Conservation (phyloP, 2,797 vertebrate genomes). For the Premnoplex brunnescens region DNA sequence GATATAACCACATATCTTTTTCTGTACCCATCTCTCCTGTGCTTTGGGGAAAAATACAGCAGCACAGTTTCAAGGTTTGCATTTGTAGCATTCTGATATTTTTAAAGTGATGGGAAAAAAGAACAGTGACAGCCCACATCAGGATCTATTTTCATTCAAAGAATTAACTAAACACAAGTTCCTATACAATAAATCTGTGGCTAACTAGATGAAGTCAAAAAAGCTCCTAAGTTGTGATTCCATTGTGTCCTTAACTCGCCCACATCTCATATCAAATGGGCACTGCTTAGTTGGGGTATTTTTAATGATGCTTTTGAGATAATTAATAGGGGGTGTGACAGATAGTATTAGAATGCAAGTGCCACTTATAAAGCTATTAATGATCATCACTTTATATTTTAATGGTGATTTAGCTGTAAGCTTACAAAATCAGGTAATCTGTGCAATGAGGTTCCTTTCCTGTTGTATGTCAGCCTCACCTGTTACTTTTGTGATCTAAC, state of each 20-base stretch:
- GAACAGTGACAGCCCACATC: fast-evolving
- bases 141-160: not conserved
- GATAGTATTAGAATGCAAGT: not conserved
- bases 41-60: not conserved
- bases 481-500: not conserved
- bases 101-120: not conserved
- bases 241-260: not conserved
- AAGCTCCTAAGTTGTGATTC: not conserved
- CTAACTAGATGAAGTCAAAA: not conserved
- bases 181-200: not conserved
- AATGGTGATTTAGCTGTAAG: not conserved
- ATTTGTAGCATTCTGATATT: not conserved
- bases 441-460: not conserved
- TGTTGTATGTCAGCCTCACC: not conserved
- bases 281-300: not conserved
- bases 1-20: not conserved
- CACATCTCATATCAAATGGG: not conserved
- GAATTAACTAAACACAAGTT: not conserved
- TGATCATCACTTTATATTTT: not conserved
- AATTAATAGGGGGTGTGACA: not conserved
- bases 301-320: not conserved
- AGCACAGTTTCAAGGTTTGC: not conserved
- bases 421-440: not conserved
- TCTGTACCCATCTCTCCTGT: not conserved
- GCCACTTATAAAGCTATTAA: not conserved